Base-by-base conservation (phyloP, 2,113 vertebrate species). In the Tachysurus vachellii region DNA sequence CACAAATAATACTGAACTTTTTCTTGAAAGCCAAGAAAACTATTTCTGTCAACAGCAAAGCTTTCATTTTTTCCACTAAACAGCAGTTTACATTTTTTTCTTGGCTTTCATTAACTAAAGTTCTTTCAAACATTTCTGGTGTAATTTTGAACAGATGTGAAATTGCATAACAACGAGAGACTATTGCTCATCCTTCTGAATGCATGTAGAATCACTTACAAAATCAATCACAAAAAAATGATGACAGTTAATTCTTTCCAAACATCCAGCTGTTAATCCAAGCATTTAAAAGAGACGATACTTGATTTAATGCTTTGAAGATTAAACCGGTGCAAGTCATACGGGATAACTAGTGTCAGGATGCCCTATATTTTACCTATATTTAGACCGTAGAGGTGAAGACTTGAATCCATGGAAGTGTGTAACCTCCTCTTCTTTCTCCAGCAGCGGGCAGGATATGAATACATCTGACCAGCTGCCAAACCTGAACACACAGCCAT, bases 361-460 rank as follows among this genome's bases (percentile, higher is more conserved):
- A 80, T 80, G 54, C 21, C 79, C 42, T 17, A 81, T 80, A 62
- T 73, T 5, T 81, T 77, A 47, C 86, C 88, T 80, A 93, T 92
- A 95, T 94, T 94, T 85, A 95, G 89, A 85, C 95, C 90, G 9
- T 97, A 96, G 88, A 99, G 95, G 92, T 98, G 97, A 47, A 97
- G 97, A 90, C 59, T 79, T 56, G 86, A 68, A 68, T 99, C 98
- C 90, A 99, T 96, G 26, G 97, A 96, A 1, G 96, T 96, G 91
- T 98, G 97, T 90, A 99, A 96, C 92, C 97, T 95, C 91, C 97
- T 96, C 94, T 99, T 99, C 94, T 99, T 99, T 90, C 97, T 97
- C 98, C 98, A 99, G 94, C 97, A 99, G 82, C 98, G 97, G 62
- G 98, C 97, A 31, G 98, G 98, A 89, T 99, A 99, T 0, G 97